phyloP scores from a whole-genome alignment of 2,113 vertebrate genomes.

The Notarius quadriscutis region DNA sequence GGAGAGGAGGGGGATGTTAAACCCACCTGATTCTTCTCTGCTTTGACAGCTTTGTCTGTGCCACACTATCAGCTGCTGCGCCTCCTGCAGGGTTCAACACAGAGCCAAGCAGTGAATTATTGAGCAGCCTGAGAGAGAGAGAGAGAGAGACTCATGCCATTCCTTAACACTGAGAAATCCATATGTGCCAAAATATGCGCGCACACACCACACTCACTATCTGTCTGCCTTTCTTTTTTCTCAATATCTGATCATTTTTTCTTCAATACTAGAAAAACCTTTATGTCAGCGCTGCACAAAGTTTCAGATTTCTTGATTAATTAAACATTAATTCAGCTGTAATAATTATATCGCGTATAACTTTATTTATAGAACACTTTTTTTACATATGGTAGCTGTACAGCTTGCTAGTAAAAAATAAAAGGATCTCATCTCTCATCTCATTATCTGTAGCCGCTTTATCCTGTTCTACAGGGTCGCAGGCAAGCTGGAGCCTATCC shows the following conservation, averaged over 20 bases:
- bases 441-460: no score
- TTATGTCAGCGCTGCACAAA: neutral
- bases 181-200: slow-evolving; percentile 8
- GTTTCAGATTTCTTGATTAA: neutral
- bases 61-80: slow-evolving; percentile 49
- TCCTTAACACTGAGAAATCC: slow-evolving; percentile 39
- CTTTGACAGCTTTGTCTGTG: slow-evolving; percentile 60
- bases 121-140: slow-evolving; percentile 47
- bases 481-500: no score
- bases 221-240: neutral
- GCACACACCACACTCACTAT: neutral
- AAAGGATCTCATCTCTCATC: no score
- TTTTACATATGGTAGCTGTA: neutral
- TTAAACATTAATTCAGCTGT: neutral
- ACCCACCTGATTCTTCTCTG: slow-evolving; percentile 55
- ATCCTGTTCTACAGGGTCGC: no score
- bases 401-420: no score
- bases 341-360: neutral
- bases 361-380: neutral
- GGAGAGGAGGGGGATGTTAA: slow-evolving; percentile 36
- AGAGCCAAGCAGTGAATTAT: slow-evolving; percentile 55
- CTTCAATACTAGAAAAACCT: neutral
- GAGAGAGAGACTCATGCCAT: slow-evolving; percentile 30
- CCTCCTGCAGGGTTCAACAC: slow-evolving; percentile 46
- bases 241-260: neutral